These are phyloP conservation scores for Meleagris gallopavo DNA, from an alignment of 2,113 vertebrate genomes.

Conservation along the genomic window DNA sequence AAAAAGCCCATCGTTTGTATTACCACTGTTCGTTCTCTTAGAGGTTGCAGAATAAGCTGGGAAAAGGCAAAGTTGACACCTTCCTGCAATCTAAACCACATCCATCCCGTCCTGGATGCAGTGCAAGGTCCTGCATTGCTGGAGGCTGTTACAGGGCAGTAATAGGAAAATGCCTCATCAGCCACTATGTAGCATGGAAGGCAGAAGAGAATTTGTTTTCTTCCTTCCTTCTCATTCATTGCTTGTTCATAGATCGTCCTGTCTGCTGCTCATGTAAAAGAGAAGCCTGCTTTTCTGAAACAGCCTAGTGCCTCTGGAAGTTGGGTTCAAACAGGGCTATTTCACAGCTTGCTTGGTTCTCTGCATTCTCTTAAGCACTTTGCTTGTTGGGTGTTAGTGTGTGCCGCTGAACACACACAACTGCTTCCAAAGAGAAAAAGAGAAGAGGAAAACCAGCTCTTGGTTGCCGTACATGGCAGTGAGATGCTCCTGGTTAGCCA, in stretches of 20 bases:
- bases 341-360: not conserved
- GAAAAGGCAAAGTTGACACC: not conserved
- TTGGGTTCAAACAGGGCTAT: not conserved
- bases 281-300: not conserved
- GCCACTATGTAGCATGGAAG: not conserved
- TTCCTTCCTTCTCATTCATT: not conserved
- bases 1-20: not conserved
- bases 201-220: not conserved
- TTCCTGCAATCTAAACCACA: not conserved
- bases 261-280: not conserved
- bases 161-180: not conserved
- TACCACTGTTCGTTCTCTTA: not conserved
- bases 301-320: not conserved
- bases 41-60: not conserved
- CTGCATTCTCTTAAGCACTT: not conserved
- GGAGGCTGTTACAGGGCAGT: accelerated
- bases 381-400: not conserved
- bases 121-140: not conserved
- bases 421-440: not conserved
- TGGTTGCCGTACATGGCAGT: not conserved
- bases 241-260: not conserved
- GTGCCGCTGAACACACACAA: not conserved
- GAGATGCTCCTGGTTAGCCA: not conserved
- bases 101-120: accelerated
- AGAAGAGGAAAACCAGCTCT: not conserved